Conservation (phyloP, 2,797 vertebrate genomes). For the Eulemur mongoz region DNA sequence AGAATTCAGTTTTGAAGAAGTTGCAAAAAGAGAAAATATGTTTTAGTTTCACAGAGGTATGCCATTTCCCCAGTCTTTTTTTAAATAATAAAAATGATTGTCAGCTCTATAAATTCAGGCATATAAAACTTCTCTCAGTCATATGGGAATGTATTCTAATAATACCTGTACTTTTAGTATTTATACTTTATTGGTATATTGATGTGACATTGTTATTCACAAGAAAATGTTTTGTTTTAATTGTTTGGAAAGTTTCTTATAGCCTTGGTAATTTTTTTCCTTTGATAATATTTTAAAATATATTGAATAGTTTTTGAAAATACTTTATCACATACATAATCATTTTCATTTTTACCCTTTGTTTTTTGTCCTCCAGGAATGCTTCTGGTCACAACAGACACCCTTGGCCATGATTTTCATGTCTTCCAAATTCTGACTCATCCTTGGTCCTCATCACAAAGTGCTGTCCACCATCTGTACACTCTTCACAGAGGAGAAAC, state of each 20-base stretch:
- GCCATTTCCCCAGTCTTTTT: neutral
- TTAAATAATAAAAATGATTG: neutral
- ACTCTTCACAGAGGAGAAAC: conserved; percentile 98
- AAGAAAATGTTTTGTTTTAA: neutral
- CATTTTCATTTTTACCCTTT: conserved; percentile 46
- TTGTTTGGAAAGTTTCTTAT: neutral
- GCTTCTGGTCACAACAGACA: conserved; percentile 97
- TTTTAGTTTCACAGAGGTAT: neutral
- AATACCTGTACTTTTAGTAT: neutral
- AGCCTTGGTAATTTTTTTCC: neutral
- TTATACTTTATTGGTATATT: neutral
- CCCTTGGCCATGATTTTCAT: conserved; percentile 97
- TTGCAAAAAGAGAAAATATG: neutral
- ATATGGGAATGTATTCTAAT: neutral
- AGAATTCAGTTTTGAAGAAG: conserved; percentile 10
- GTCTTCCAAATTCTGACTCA: conserved; percentile 99
- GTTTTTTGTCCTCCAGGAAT: conserved; percentile 89
- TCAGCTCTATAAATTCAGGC: neutral
- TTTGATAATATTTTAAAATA: neutral
- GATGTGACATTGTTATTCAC: neutral
- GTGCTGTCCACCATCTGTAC: conserved; percentile 97
- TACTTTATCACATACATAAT: neutral
- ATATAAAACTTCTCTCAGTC: neutral
- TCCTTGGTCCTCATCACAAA: conserved; percentile 97
- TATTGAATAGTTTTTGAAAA: neutral